phyloP scores from a whole-genome alignment of 2,797 vertebrate genomes.

The Channa striata region DNA sequence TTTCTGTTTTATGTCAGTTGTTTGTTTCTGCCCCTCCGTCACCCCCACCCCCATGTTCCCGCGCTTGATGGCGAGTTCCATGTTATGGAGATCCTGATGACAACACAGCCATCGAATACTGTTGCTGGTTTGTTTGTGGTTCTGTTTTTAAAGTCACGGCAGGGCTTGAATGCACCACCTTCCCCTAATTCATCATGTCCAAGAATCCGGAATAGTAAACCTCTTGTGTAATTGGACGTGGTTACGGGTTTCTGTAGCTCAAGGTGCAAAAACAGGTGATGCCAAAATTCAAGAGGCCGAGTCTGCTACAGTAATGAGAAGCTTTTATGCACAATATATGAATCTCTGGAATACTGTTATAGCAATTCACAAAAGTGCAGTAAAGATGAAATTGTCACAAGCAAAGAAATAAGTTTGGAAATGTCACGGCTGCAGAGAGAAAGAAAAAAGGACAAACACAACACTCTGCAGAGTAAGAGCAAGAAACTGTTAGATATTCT shows the following conservation, averaged over 20 bases:
- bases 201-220: not conserved
- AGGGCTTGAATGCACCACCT: not conserved
- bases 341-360: too few relatives aligned
- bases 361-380: too few relatives aligned
- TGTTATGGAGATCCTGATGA: not conserved
- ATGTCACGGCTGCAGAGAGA: too few relatives aligned
- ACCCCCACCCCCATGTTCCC: not conserved
- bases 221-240: not conserved
- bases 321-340: too few relatives aligned
- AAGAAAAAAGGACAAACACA: not conserved
- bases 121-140: not conserved
- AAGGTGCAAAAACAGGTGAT: not conserved
- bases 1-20: too few relatives aligned
- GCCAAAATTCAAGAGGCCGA: not conserved
- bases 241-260: conserved; percentile 25
- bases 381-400: too few relatives aligned
- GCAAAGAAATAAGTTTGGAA: too few relatives aligned
- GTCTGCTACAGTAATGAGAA: not conserved
- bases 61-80: not conserved
- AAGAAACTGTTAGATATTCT: not conserved
- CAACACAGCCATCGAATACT: conserved; percentile 7
- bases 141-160: not conserved
- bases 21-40: too few relatives aligned
- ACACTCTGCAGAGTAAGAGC: not conserved
- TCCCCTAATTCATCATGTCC: conserved; percentile 15